Evolutionary conservation across 1,140 invertebrate species (phyloP), one percentile per base, ranked within the genome.

Genomic region (Phocides pigmalion): DNA sequence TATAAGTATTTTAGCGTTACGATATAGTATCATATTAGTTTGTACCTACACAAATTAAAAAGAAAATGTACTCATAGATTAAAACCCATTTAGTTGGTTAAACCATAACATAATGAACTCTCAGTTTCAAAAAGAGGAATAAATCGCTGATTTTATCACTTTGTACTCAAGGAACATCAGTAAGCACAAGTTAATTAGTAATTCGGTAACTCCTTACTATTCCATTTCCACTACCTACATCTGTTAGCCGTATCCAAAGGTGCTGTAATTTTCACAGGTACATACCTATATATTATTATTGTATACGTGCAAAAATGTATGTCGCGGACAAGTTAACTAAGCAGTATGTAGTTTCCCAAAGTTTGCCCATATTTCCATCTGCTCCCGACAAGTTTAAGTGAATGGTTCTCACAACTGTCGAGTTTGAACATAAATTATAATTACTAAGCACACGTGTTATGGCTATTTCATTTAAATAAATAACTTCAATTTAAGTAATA

Each of bases 101-200:
- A n/a, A 35, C 1, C 32, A 35, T 35, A n/a, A 35, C 32, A 35
- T 6, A 28, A 35, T 35, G 1, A 35, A 8, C 32, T 35, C 32
- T n/a, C 32, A 8, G 32, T 35, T 35, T 35, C 32, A 12, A 11
- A 8, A 11, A 4, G n/a, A n/a, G 11, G 5, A 9, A 4, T 9
- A 20, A 25, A 14, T 5, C 4, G 12, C 46, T 8, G 46, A 14
- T 49, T 28, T 0, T 49, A 2, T 49, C 9, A 49, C 22, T 35
- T 35, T n/a, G n/a, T 35, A n/a, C n/a, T 35, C 32, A 35, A 12
- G 32, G 46, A 49, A 66, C 64, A 58, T 64, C 64, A 63, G 5
- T 51, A 32, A 49, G 65, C 49, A 58, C 62, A 64, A 69, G 63
- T 68, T 68, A 62, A 74, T 68, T 71, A 69, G 63, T 72, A 69